Conservation (phyloP, 1,140 invertebrate species). For the Ceratitis capitata region DNA sequence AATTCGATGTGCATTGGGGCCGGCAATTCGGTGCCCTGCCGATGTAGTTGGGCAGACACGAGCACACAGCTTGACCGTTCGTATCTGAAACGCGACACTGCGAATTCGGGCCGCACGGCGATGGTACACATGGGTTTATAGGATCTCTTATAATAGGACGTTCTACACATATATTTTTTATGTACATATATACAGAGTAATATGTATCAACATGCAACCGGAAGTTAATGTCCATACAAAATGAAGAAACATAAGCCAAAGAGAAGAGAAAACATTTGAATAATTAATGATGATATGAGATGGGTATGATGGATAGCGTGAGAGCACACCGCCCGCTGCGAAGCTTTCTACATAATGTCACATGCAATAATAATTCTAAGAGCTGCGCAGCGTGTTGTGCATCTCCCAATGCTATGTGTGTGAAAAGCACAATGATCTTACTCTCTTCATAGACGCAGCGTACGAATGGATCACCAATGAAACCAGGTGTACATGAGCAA, state of each 20-base stretch:
- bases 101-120: slow-evolving; percentile 84
- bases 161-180: slow-evolving; percentile 62
- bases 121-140: slow-evolving; percentile 76
- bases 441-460: slow-evolving; percentile 71
- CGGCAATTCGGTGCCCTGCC: slow-evolving; percentile 80
- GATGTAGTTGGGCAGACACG: slow-evolving; percentile 77
- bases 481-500: slow-evolving; percentile 76
- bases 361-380: background rate
- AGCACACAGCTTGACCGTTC: slow-evolving; percentile 75
- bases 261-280: slow-evolving; percentile 33
- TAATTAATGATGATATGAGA: slow-evolving; percentile 35
- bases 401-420: background rate
- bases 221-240: background rate
- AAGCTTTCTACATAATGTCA: background rate
- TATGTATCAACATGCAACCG: slow-evolving; percentile 33
- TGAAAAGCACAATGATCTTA: slow-evolving; percentile 64
- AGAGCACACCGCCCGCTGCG: background rate
- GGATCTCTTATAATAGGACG: slow-evolving; percentile 61
- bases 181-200: slow-evolving; percentile 37
- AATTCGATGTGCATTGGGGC: slow-evolving; percentile 80
- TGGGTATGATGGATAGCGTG: background rate
- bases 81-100: slow-evolving; percentile 74
- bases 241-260: slow-evolving; percentile 32
- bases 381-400: background rate
- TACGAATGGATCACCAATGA: slow-evolving; percentile 78